Evolutionary conservation across 2,888 invertebrate genomes (phyloP).

Genomic region (Calameuta filiformis): DNA sequence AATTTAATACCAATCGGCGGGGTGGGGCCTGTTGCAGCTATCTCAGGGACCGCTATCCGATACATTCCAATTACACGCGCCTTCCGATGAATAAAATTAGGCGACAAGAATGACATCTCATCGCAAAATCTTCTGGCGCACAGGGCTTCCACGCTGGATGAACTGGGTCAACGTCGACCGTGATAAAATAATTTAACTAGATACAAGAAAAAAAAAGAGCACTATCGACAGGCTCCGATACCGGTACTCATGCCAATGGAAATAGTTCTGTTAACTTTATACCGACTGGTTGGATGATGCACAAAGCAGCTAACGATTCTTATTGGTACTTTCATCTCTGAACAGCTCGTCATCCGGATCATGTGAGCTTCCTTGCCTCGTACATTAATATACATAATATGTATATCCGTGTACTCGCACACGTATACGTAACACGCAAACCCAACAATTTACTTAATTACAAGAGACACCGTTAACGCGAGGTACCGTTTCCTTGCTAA

Average conservation of each 20-base stretch:
- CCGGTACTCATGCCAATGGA: not conserved
- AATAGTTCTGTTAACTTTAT: not conserved
- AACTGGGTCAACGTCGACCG: not conserved
- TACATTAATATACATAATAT: not conserved
- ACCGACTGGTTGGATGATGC: not conserved
- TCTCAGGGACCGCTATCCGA: constrained; percentile 19
- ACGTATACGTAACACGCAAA: not conserved
- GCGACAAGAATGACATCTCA: constrained; percentile 16
- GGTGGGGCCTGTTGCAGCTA: not conserved
- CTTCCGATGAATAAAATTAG: constrained; percentile 18
- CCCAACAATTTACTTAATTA: constrained; percentile 43
- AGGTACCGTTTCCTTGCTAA: constrained; percentile 39
- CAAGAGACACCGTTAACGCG: constrained; percentile 43
- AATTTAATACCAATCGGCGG: not conserved
- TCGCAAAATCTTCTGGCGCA: constrained; percentile 19
- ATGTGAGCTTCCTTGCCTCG: not conserved
- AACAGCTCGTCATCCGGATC: not conserved
- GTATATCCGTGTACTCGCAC: not conserved
- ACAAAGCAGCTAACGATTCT: not conserved
- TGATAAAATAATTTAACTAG: not conserved
- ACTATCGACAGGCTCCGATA: not conserved
- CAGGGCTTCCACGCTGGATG: not conserved
- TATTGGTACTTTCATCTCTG: not conserved
- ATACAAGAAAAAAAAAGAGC: not conserved
- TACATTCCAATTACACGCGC: constrained; percentile 20